These are phyloP conservation scores for Zapornia atra DNA, from an alignment of 2,113 vertebrate species.

Conservation along the genomic window DNA sequence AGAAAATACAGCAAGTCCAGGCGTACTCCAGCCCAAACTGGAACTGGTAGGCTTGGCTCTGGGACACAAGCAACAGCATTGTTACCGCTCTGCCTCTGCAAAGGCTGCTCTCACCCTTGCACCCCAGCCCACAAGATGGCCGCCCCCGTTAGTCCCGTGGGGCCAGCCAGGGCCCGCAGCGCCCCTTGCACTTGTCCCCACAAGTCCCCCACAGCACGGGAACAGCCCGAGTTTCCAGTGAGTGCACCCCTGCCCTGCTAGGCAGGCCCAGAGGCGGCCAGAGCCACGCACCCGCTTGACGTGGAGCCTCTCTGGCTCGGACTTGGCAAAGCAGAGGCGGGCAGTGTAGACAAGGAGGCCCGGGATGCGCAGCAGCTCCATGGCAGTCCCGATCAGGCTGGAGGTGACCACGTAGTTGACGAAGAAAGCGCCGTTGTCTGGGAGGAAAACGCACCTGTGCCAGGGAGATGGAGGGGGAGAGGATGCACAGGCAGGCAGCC, in stretches of 20 bases:
- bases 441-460: conserved; percentile 93
- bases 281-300: conserved; percentile 84
- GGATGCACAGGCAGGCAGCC: rapidly evolving
- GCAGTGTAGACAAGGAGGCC: conserved; percentile 84
- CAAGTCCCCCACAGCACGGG: not conserved
- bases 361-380: conserved; percentile 91
- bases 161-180: not conserved
- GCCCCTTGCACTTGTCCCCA: not conserved
- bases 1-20: conserved; percentile 95
- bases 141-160: not conserved
- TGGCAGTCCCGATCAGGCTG: conserved; percentile 89
- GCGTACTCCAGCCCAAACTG: conserved; percentile 96
- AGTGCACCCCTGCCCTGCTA: rapidly evolving
- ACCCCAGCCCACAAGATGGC: not conserved
- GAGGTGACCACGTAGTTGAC: conserved; percentile 95
- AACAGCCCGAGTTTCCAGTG: not conserved
- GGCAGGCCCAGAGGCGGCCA: rapidly evolving
- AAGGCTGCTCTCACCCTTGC: not conserved
- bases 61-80: not conserved
- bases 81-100: not conserved
- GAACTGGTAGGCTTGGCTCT: conserved; percentile 94
- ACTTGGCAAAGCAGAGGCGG: conserved; percentile 91
- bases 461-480: not conserved
- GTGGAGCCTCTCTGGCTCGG: conserved; percentile 90
- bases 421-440: conserved; percentile 96